Percentiles rank a stretch among this genome's conserved stretches.
These are phyloP conservation scores for Mesocricetus auratus DNA, from an alignment of 2,113 vertebrate genomes.

Conservation along the genomic window DNA sequence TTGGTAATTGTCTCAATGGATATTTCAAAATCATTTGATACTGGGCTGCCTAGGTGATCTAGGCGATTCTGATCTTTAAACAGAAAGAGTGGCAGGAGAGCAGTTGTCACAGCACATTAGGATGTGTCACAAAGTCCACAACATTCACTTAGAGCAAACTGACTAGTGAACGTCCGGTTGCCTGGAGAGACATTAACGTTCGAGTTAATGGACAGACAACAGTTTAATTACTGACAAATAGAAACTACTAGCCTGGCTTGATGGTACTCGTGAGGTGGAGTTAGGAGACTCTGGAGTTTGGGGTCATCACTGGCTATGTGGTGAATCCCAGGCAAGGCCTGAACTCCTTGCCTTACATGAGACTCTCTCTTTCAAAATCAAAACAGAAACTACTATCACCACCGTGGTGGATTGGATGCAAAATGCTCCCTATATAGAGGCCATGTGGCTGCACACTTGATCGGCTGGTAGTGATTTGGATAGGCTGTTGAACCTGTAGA, in stretches of 20 bases:
- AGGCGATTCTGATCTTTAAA: not conserved
- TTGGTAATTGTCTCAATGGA: not conserved
- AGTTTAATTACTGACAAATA: not conserved
- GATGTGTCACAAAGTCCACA: not conserved
- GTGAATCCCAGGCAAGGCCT: not conserved
- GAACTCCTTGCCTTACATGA: not conserved
- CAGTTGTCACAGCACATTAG: not conserved
- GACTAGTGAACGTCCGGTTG: not conserved
- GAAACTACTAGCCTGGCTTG: not conserved
- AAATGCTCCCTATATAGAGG: not conserved
- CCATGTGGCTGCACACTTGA: not conserved
- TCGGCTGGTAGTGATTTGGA: not conserved
- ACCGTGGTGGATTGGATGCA: not conserved
- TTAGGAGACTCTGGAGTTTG: not conserved
- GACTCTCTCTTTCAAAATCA: not conserved
- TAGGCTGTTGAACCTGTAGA: not conserved
- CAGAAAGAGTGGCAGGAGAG: not conserved
- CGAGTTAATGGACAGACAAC: not conserved
- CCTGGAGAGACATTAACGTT: not conserved
- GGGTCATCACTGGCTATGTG: not conserved
- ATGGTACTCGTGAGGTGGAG: not conserved
- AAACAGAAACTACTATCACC: not conserved
- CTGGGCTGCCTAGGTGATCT: not conserved
- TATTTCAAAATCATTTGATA: not conserved
- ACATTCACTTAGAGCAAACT: not conserved